Evolutionary conservation across 2,888 invertebrate species (phyloP), one percentile per base, ranked within the genome.

Genomic region (Axea sp.): DNA sequence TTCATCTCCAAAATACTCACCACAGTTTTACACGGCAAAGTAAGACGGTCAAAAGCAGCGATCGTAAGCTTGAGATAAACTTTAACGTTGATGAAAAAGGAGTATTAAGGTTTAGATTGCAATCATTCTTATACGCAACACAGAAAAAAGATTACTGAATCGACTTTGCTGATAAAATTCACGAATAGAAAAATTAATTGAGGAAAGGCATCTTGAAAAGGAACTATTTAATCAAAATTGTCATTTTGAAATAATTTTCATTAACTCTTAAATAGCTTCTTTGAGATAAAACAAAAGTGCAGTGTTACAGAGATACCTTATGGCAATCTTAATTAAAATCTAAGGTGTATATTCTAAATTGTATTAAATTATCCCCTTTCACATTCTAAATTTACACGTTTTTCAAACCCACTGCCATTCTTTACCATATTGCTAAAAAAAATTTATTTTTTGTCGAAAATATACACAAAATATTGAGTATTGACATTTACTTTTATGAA

Each of bases 301-400:
- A 9, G n/a, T n/a, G n/a, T n/a, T n/a, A n/a, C n/a, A n/a, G n/a
- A n/a, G n/a, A n/a, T n/a, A n/a, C n/a, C n/a, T 19, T 4, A 19
- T 71, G 77, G 53, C 72, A 77, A 83, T 83, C 82, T 82, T 82
- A 82, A 83, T 83, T 83, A 79, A 81, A 82, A 84, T 84, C 80
- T 81, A 77, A 67, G 75, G 74, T 19, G n/a, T n/a, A n/a, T n/a
- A n/a, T n/a, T n/a, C n/a, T n/a, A n/a, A 80, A 83, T 83, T 83
- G 76, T 73, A 83, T 80, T 80, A 81, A 77, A 80, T 77, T 80
- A 77, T 78, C 76, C 76, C 49, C 72, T n/a, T n/a, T n/a, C n/a
- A n/a, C n/a, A n/a, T n/a, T n/a, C n/a, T n/a, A n/a, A n/a, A n/a
- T n/a, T n/a, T n/a, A n/a, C n/a, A n/a, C n/a, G n/a, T n/a, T n/a